Evolutionary conservation across 2,888 invertebrate species (phyloP).

Genomic region (Anthophora plumipes): DNA sequence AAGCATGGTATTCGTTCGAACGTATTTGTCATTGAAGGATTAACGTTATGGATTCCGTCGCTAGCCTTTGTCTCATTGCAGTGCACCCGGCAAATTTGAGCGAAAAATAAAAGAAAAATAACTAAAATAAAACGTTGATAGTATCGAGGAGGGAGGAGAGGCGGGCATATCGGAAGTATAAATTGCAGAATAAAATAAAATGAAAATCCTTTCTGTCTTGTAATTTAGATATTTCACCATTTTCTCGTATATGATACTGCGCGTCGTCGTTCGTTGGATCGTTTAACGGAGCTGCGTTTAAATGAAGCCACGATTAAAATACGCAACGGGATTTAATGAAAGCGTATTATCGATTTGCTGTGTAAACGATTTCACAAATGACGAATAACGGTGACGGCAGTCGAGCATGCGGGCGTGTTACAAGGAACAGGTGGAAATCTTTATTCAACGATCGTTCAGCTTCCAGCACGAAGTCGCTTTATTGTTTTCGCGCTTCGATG

Average conservation of each 20-base stretch:
- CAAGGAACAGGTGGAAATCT: constrained; percentile 2
- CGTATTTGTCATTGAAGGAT: constrained; percentile 15
- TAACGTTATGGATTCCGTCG: constrained; percentile 24
- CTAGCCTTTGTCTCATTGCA: background rate
- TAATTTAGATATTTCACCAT: background rate
- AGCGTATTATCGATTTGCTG: constrained; percentile 58
- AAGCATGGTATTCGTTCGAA: constrained; percentile 11
- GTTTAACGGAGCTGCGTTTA: background rate
- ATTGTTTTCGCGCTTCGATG: background rate
- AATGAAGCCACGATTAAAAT: background rate
- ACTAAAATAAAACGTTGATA: background rate
- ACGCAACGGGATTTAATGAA: constrained; percentile 44
- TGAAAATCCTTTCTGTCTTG: background rate
- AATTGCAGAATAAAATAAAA: too few species aligned
- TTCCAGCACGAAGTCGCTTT: background rate
- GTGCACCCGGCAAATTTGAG: background rate
- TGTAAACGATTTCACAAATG: constrained; percentile 39
- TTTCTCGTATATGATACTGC: background rate
- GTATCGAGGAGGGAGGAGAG: background rate
- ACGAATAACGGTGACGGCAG: constrained; percentile 6
- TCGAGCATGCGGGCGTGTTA: constrained; percentile 3
- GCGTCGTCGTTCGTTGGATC: too few species aligned
- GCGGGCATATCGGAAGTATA: too few species aligned
- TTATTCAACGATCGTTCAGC: constrained; percentile 16
- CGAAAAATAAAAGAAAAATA: background rate